Evolutionary conservation across 2,797 vertebrate genomes (phyloP).

Genomic region (Garrulus glandarius): DNA sequence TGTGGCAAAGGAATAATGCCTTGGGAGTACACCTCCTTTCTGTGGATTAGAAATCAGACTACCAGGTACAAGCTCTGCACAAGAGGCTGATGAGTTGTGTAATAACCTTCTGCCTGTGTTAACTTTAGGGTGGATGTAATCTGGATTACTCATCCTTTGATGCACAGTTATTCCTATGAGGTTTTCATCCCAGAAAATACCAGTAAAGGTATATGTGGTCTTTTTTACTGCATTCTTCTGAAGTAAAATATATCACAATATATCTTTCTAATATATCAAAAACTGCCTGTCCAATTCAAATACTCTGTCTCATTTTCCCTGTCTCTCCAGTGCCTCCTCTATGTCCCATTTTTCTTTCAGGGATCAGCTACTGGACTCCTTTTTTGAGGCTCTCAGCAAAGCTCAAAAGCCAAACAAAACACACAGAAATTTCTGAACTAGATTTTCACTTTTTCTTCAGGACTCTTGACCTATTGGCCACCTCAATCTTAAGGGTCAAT

Average conservation of each 20-base stretch:
- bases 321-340: neutral
- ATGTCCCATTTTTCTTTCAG: neutral
- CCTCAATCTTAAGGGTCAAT: neutral
- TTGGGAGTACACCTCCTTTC: neutral
- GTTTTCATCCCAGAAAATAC: neutral
- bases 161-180: neutral
- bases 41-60: neutral
- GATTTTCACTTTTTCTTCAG: neutral
- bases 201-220: fast-evolving
- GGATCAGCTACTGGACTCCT: neutral
- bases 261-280: neutral
- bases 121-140: neutral
- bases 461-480: neutral
- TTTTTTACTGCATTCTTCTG: neutral
- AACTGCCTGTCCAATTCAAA: neutral
- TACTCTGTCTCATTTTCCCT: neutral
- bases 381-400: neutral
- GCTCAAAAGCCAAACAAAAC: neutral
- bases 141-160: neutral
- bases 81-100: neutral
- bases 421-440: neutral
- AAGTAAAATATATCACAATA: neutral
- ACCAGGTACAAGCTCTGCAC: neutral
- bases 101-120: neutral
- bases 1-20: neutral